Evolutionary conservation across 1,140 invertebrate genomes (phyloP), one percentile per base, ranked within the genome.

Genomic region (Drosophila asahinai): DNA sequence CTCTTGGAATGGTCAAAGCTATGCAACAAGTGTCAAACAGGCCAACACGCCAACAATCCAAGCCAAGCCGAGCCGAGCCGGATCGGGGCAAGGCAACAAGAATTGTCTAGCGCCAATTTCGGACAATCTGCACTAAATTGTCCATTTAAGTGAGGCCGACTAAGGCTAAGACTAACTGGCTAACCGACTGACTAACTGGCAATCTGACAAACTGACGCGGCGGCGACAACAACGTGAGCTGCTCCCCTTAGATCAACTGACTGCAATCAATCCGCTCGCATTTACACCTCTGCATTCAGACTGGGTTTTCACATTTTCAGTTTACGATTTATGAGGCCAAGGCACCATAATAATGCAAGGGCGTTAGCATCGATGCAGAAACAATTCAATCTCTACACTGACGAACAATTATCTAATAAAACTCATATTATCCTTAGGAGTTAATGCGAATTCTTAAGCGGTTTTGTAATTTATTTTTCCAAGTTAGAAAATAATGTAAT

Each of bases 61-160:
- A 12, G 55, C 55, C 43, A 54, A n/a, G 49, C 75, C 47, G 52
- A 59, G 30, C 64, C 59, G 38, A 59, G 65, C 78, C 80, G 73
- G 65, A 68, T 75, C 61, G 72, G 62, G 48, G 48, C 67, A 77
- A 60, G 67, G 67, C 66, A 75, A 48, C 72, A 54, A 67, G 75
- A 89, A 89, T 87, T 57, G 70, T 73, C 77, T 74, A 65, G 30
- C 47, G 81, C 83, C 83, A 81, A 89, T 87, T 87, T 87, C 71
- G 83, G 84, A 77, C 80, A 87, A 84, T 81, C 84, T 87, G 83
- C 83, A 87, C 83, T 89, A 87, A 87, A 87, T 87, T 87, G 83
- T 70, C 83, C 83, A 87, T 87, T 87, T 87, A 89, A 81, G 83
- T 80, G 82, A 79, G 65, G 11, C 64, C 79, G 83, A 70, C 73